phyloP scores from a whole-genome alignment of 2,888 invertebrate genomes.

The Apoda limacodes region DNA sequence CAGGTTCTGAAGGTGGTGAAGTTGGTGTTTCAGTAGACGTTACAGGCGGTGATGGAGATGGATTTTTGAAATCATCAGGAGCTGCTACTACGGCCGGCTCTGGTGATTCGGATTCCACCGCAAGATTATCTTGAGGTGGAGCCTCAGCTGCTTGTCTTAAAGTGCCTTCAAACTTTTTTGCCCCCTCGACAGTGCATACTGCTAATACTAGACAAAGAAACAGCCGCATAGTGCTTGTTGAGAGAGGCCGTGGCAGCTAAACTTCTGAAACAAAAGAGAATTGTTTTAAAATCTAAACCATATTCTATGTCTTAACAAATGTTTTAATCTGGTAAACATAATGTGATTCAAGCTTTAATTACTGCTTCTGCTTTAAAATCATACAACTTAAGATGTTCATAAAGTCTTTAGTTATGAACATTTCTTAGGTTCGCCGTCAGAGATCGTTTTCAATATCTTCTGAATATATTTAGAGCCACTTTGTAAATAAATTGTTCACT shows the following conservation, averaged over 20 bases:
- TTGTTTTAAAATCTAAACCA: too few relatives aligned
- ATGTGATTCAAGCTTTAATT: too few relatives aligned
- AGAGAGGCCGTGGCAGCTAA: conserved; percentile 56
- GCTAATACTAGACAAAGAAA: conserved; percentile 55
- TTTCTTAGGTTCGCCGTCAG: too few relatives aligned
- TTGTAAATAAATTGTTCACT: too few relatives aligned
- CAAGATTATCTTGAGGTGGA: conserved; percentile 60
- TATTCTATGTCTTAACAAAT: too few relatives aligned
- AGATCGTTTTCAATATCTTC: too few relatives aligned
- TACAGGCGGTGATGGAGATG: conserved; percentile 43
- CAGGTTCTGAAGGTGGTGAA: conserved; percentile 40
- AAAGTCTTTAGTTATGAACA: too few relatives aligned
- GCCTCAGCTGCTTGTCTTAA: conserved; percentile 59
- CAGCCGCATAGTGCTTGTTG: conserved; percentile 54
- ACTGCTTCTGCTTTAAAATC: too few relatives aligned
- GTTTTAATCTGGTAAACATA: too few relatives aligned
- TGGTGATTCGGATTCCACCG: conserved; percentile 54
- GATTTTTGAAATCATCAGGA: conserved; percentile 55
- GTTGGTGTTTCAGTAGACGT: conserved; percentile 21
- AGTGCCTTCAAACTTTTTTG: conserved; percentile 60
- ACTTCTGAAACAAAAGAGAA: conserved; percentile 58
- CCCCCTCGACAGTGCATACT: conserved; percentile 53
- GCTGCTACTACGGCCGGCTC: conserved; percentile 57
- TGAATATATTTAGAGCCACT: too few relatives aligned
- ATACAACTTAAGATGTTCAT: too few relatives aligned